Conservation (phyloP, 2,797 vertebrate species). For the Oceanodroma leucorhoa region DNA sequence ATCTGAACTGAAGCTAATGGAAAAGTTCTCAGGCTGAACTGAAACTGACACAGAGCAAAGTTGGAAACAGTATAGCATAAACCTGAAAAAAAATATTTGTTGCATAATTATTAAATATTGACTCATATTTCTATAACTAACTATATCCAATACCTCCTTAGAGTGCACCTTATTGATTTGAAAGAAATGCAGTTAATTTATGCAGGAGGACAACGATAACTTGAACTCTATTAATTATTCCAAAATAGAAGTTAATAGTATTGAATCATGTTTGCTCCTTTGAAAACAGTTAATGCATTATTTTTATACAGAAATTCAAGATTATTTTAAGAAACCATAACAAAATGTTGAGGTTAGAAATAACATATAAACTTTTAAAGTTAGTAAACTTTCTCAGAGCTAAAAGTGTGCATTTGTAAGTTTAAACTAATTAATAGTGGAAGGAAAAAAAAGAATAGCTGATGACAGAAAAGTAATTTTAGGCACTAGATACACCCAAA, state of each 20-base stretch:
- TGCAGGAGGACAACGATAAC: neutral
- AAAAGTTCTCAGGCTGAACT: neutral
- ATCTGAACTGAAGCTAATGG: neutral
- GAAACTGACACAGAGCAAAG: neutral
- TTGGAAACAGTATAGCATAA: neutral
- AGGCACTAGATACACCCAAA: neutral
- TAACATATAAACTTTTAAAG: neutral
- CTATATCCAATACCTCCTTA: neutral
- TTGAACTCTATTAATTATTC: neutral
- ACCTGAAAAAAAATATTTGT: neutral
- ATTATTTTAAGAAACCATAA: neutral
- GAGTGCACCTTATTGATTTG: neutral
- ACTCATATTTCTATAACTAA: neutral
- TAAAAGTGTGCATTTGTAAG: neutral
- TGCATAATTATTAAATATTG: neutral
- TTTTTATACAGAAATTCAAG: neutral
- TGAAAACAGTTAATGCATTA: neutral
- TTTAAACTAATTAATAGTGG: neutral
- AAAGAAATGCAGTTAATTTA: neutral
- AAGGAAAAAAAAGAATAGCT: neutral
- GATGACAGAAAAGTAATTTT: neutral
- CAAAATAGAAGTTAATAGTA: neutral
- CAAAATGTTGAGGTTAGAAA: neutral
- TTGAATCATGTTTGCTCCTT: neutral
- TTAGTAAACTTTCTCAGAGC: neutral